Evolutionary conservation across 2,113 vertebrate species (phyloP).

Genomic region (Scalopus aquaticus): DNA sequence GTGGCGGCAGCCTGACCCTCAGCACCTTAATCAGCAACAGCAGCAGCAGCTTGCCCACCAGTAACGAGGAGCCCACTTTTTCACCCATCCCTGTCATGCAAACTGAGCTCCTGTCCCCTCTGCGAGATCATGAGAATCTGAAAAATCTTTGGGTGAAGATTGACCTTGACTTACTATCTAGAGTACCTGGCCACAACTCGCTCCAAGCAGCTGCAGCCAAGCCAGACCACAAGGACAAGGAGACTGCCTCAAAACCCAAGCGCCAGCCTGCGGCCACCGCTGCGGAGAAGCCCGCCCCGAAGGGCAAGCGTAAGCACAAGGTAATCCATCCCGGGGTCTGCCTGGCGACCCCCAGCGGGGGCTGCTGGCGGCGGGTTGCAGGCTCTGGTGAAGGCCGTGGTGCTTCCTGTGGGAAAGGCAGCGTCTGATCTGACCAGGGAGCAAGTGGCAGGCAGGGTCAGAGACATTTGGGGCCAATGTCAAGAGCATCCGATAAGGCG

Average conservation of each 20-base stretch:
- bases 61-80: constrained; percentile 88
- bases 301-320: constrained; percentile 97
- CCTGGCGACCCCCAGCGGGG: neutral
- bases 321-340: constrained; percentile 74
- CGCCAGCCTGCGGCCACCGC: constrained; percentile 83
- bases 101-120: constrained; percentile 90
- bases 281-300: constrained; percentile 89
- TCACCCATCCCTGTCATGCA: constrained; percentile 88
- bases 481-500: neutral
- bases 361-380: too few relatives aligned
- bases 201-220: constrained; percentile 82
- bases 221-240: constrained; percentile 88
- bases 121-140: constrained; percentile 90
- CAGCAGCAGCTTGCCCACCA: constrained; percentile 85
- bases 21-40: constrained; percentile 83
- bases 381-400: neutral
- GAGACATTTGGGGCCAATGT: neutral
- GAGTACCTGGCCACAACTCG: constrained; percentile 88
- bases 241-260: constrained; percentile 88
- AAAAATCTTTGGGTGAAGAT: constrained; percentile 97
- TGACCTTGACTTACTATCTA: constrained; percentile 91
- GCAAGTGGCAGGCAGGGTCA: neutral
- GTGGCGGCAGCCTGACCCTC: constrained; percentile 84
- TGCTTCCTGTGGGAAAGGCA: neutral
- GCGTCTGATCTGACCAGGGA: neutral